phyloP scores from a whole-genome alignment of 92 coral and sea anemone genomes.

The Meandrina meandrites region DNA sequence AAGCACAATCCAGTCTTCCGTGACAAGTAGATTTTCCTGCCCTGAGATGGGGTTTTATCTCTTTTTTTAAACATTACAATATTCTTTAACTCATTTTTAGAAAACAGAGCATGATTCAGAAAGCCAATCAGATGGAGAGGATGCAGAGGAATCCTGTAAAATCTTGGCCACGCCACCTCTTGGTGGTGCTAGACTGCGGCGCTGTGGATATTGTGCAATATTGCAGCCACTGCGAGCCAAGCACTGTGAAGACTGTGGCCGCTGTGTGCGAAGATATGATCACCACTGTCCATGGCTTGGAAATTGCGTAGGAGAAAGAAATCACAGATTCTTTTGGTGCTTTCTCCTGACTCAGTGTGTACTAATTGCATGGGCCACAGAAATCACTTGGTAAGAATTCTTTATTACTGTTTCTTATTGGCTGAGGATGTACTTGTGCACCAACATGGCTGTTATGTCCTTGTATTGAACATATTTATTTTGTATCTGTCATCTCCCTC shows the following conservation, averaged over 20 bases:
- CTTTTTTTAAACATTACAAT: background rate
- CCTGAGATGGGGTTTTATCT: background rate
- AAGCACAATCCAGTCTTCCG: too few relatives aligned
- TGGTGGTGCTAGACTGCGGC: slow-evolving; percentile 85
- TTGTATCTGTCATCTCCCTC: background rate
- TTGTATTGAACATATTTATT: too few relatives aligned
- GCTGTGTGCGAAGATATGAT: slow-evolving; percentile 97
- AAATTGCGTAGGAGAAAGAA: slow-evolving; percentile 97
- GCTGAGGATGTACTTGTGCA: too few relatives aligned
- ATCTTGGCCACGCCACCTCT: slow-evolving; percentile 95
- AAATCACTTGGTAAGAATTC: slow-evolving; percentile 82
- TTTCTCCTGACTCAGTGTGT: slow-evolving; percentile 80
- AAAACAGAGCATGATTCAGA: slow-evolving; percentile 69
- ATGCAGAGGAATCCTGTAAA: slow-evolving; percentile 85
- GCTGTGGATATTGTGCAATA: slow-evolving; percentile 97
- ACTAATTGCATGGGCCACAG: slow-evolving; percentile 88
- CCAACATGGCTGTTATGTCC: too few relatives aligned
- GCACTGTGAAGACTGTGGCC: slow-evolving; percentile 98
- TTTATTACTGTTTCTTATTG: background rate
- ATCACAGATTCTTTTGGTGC: slow-evolving; percentile 96
- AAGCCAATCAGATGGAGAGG: slow-evolving; percentile 81
- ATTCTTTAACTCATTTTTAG: background rate
- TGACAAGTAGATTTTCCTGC: too few relatives aligned
- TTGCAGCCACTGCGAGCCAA: slow-evolving; percentile 93
- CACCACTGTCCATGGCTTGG: slow-evolving; percentile 99